Conservation (phyloP, 2,888 invertebrate genomes). For the Synanthedon tipuliformis region DNA sequence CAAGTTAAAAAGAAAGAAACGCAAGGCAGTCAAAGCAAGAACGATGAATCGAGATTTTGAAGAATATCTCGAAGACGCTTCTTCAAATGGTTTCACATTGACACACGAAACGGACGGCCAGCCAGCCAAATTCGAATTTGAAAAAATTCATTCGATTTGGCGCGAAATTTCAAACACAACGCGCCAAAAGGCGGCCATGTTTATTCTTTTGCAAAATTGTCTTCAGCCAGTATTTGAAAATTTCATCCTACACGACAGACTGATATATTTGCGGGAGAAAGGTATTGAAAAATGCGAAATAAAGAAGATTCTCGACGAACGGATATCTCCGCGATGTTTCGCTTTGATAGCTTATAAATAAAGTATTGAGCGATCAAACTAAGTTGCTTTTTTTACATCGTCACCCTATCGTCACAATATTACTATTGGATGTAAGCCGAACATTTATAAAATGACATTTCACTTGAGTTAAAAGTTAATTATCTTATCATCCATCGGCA, state of each 20-base stretch:
- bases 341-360: slow-evolving; percentile 70
- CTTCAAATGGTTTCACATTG: slow-evolving; percentile 29
- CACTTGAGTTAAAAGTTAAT: no score
- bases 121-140: slow-evolving; percentile 19
- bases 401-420: no score
- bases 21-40: slow-evolving; percentile 50
- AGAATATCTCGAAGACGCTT: slow-evolving; percentile 33
- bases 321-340: slow-evolving; percentile 75
- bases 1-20: slow-evolving; percentile 47
- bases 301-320: slow-evolving; percentile 72
- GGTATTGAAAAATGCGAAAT: slow-evolving; percentile 37
- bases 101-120: slow-evolving; percentile 4
- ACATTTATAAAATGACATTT: no score
- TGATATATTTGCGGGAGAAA: slow-evolving; percentile 44
- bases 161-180: slow-evolving; percentile 18
- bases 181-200: slow-evolving; percentile 39
- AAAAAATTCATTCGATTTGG: slow-evolving; percentile 39
- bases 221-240: slow-evolving; percentile 51
- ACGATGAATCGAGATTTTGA: slow-evolving; percentile 32
- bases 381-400: no score
- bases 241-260: slow-evolving; percentile 43
- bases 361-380: slow-evolving; percentile 1
- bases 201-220: slow-evolving; percentile 40
- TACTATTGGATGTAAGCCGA: no score
- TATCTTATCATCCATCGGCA: no score